Base-by-base conservation (phyloP, 2,888 invertebrate species). In the Liopterus haemorrhoidalis region DNA sequence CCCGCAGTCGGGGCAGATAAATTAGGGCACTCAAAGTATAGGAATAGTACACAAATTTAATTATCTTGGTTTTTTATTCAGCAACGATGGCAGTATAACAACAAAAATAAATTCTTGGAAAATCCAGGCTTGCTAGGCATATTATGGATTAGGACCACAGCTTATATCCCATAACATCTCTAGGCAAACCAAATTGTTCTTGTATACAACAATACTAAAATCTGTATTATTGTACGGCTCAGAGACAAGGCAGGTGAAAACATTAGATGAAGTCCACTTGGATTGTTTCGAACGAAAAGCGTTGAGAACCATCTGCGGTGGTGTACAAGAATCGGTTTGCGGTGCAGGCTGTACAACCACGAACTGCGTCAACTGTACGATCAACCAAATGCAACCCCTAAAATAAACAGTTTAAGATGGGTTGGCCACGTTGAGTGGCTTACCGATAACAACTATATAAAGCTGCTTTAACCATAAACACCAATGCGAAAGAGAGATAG, bases 391-490 rank as follows among this genome's bases (percentile, higher is more conserved):
- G 30, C 16, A 14, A n/a, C 14, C 5, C 12, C 12, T 4, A 11
- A 30, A 6, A 30, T 14, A 30, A 30, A 12, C 8, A 11, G 14
- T 6, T 3, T 15, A 3, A 30, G 30, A 11, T 11, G 3, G 14
- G 14, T 15, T 4, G 12, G 16, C 8, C 14, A 4, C 2, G 30
- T 15, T 11, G n/a, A n/a, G n/a, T n/a, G n/a, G n/a, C n/a, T n/a
- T n/a, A n/a, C n/a, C n/a, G n/a, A n/a, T n/a, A n/a, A n/a, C n/a
- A n/a, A n/a, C n/a, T n/a, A n/a, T n/a, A n/a, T n/a, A n/a, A n/a
- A n/a, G n/a, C n/a, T n/a, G n/a, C n/a, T n/a, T n/a, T n/a, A n/a
- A 14, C 30, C 14, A 30, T 16, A 30, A 30, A 30, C 14, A 14
- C 30, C 30, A 4, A 8, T 30, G 16, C 8, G 14, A n/a, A 4